Evolutionary conservation across 2,888 invertebrate species (phyloP).

Genomic region (Drosophila fungiperda): DNA sequence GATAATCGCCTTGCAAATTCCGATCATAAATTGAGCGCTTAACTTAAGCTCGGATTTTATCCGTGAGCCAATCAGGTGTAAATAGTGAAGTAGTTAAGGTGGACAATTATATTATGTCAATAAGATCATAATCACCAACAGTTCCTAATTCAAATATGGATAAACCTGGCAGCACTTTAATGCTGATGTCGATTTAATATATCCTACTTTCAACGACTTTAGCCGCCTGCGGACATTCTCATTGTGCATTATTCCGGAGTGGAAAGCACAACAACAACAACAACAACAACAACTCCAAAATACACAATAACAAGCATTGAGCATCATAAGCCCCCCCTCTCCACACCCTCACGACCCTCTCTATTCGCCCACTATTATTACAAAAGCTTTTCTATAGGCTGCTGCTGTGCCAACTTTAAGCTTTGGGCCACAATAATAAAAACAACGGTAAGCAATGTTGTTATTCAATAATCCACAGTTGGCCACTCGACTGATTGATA

Average conservation of each 20-base stretch:
- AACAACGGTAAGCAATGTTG: constrained; percentile 32
- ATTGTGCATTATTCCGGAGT: constrained; percentile 24
- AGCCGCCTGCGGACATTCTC: constrained; percentile 17
- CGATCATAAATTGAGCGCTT: background rate
- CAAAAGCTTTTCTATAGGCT: constrained; percentile 44
- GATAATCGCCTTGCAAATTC: background rate
- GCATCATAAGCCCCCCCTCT: constrained; percentile 24
- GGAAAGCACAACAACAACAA: constrained; percentile 16
- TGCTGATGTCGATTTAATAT: constrained; percentile 2
- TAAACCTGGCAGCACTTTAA: constrained; percentile 19
- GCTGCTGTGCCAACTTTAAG: constrained; percentile 35
- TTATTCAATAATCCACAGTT: background rate
- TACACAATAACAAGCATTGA: constrained; percentile 30
- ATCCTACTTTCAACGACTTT: constrained; percentile 3
- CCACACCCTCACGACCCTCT: background rate
- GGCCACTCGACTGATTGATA: background rate
- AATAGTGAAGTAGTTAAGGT: background rate
- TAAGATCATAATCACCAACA: background rate
- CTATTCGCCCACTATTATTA: constrained; percentile 9
- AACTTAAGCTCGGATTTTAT: background rate
- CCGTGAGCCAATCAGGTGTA: background rate
- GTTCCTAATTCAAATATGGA: background rate
- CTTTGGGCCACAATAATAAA: constrained; percentile 34
- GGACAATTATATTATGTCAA: background rate
- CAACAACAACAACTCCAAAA: constrained; percentile 10